phyloP scores from a whole-genome alignment of 1,140 invertebrate species.

The Drosophila varians region DNA sequence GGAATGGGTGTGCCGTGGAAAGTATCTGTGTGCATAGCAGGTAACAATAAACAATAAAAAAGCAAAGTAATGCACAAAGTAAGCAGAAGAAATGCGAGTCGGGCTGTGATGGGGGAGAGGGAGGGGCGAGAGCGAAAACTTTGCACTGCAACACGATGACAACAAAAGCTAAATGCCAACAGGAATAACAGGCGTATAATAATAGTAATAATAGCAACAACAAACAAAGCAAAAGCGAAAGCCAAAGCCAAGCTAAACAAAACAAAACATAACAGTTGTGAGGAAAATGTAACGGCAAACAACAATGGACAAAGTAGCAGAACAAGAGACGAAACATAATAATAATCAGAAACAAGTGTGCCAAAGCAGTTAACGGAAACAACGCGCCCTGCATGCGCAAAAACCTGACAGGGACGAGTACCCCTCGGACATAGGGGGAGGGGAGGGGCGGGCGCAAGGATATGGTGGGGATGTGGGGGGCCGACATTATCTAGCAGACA shows the following conservation, averaged over 20 bases:
- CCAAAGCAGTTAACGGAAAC: conserved; percentile 81
- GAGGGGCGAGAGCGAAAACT: conserved; percentile 39
- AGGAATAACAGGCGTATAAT: conserved; percentile 52
- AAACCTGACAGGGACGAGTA: conserved; percentile 62
- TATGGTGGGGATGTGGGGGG: conserved; percentile 2
- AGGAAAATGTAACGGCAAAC: conserved; percentile 56
- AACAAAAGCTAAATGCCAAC: conserved; percentile 38
- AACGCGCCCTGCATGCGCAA: conserved; percentile 79
- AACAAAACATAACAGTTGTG: neutral
- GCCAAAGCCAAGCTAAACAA: neutral
- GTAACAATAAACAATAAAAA: conserved; percentile 54
- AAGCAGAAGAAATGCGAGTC: conserved; percentile 20
- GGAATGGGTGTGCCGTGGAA: neutral
- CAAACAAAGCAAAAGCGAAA: conserved; percentile 41
- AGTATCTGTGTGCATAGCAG: conserved; percentile 7
- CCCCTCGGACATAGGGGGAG: too few species aligned
- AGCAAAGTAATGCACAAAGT: conserved; percentile 43
- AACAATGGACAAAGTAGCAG: conserved; percentile 70
- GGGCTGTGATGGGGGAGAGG: too few species aligned
- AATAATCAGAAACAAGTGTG: conserved; percentile 82
- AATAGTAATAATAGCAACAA: conserved; percentile 62
- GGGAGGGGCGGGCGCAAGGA: too few species aligned
- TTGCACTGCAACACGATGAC: conserved; percentile 43
- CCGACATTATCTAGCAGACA: conserved; percentile 79
- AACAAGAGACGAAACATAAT: conserved; percentile 76